Percentiles rank a stretch among this genome's conserved stretches.
These are phyloP conservation scores for Nycticebus coucang DNA, from an alignment of 2,113 vertebrate genomes.

Conservation along the genomic window DNA sequence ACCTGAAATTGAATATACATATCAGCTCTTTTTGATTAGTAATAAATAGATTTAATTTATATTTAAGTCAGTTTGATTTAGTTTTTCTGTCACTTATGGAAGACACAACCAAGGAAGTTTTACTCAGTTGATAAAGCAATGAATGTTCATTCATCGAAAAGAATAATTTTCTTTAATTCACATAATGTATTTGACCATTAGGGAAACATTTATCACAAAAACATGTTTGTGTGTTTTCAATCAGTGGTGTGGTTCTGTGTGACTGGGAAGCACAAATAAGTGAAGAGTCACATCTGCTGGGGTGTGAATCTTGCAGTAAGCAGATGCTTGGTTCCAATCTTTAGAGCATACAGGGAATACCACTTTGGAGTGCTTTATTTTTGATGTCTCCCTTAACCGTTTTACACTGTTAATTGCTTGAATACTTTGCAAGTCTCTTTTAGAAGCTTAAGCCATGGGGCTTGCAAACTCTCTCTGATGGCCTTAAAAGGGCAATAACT, in stretches of 20 bases:
- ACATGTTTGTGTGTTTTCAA: not conserved
- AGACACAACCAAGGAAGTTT: not conserved
- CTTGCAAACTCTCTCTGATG: not conserved
- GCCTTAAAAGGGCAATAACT: not conserved
- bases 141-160: not conserved
- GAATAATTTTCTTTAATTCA: not conserved
- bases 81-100: not conserved
- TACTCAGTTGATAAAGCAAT: not conserved
- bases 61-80: not conserved
- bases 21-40: not conserved
- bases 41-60: not conserved
- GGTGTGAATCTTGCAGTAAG: not conserved
- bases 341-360: not conserved
- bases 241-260: not conserved
- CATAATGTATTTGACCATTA: not conserved
- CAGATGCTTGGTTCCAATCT: not conserved
- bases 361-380: not conserved
- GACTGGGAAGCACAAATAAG: not conserved
- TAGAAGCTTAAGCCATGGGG: not conserved
- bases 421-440: not conserved
- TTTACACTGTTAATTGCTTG: conserved; percentile 5
- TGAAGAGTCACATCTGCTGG: not conserved
- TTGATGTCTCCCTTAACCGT: not conserved
- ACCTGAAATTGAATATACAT: not conserved
- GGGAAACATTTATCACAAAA: not conserved